Conservation (phyloP, 2,888 invertebrate genomes). For the Dynastes grantii region DNA sequence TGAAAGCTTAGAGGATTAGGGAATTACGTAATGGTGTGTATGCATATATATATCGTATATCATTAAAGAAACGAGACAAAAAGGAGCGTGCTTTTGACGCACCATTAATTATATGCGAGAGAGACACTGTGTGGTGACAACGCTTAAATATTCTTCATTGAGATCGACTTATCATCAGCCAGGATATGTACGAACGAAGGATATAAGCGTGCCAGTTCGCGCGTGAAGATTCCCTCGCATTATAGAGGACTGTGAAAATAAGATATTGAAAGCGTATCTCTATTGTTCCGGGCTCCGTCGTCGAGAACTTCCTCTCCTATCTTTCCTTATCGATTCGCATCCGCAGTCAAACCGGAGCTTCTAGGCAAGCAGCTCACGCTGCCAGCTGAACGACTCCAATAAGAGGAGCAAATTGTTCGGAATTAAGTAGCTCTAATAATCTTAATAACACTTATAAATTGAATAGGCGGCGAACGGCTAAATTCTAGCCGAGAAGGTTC, state of each 20-base stretch:
- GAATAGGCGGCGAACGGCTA: slow-evolving; percentile 29
- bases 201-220: slow-evolving; percentile 33
- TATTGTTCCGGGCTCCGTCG: slow-evolving; percentile 41
- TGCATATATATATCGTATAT: background rate
- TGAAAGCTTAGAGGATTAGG: slow-evolving; percentile 1
- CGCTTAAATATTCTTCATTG: slow-evolving; percentile 43
- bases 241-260: slow-evolving; percentile 44
- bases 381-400: slow-evolving; percentile 37
- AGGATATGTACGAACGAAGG: slow-evolving; percentile 17
- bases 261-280: slow-evolving; percentile 47
- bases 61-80: slow-evolving; percentile 15
- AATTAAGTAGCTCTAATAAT: slow-evolving; percentile 46
- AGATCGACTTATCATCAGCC: slow-evolving; percentile 38
- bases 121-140: slow-evolving; percentile 37
- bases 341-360: slow-evolving; percentile 36
- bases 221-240: slow-evolving; percentile 44
- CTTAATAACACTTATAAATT: slow-evolving; percentile 45
- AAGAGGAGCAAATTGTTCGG: slow-evolving; percentile 45
- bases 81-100: slow-evolving; percentile 25
- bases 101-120: slow-evolving; percentile 41
- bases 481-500: slow-evolving; percentile 21
- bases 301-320: slow-evolving; percentile 44
- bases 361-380: slow-evolving; percentile 33
- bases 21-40: slow-evolving; percentile 4
- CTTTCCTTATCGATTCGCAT: slow-evolving; percentile 41